These are phyloP conservation scores for Nixonia krombeini DNA, from an alignment of 1,140 invertebrate genomes.

Conservation along the genomic window DNA sequence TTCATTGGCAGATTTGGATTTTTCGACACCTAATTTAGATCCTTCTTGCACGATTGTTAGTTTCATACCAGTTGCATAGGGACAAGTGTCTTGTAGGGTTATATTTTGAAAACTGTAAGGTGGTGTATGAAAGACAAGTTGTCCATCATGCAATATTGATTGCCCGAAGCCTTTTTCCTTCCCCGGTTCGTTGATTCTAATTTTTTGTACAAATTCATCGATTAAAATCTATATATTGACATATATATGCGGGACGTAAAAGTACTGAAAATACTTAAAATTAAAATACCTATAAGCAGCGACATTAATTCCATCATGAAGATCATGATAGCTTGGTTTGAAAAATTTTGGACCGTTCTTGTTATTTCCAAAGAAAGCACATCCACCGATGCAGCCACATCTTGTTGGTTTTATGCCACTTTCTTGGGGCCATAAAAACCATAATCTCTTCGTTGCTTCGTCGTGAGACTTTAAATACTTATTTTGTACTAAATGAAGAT, in stretches of 20 bases:
- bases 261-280: neutral
- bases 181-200: slow-evolving; percentile 76
- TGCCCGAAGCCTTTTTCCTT: slow-evolving; percentile 91
- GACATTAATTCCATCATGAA: slow-evolving; percentile 86
- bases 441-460: slow-evolving; percentile 87
- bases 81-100: slow-evolving; percentile 78
- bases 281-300: slow-evolving; percentile 78
- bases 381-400: slow-evolving; percentile 96
- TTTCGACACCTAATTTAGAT: slow-evolving; percentile 51
- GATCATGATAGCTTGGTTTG: slow-evolving; percentile 84
- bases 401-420: slow-evolving; percentile 75
- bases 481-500: slow-evolving; percentile 83
- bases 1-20: slow-evolving; percentile 62
- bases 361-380: slow-evolving; percentile 93
- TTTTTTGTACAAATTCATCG: neutral
- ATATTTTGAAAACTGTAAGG: slow-evolving; percentile 86
- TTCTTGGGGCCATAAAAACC: slow-evolving; percentile 93
- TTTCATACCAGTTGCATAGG: slow-evolving; percentile 53
- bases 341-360: slow-evolving; percentile 90
- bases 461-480: slow-evolving; percentile 90
- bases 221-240: slow-evolving; percentile 6
- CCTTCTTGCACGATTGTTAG: slow-evolving; percentile 52
- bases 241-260: too few species aligned
- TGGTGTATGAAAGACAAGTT: slow-evolving; percentile 92
- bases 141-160: slow-evolving; percentile 89